Base-by-base conservation (phyloP, 64 coral and sea anemone species). In the Dendrophyllia cribrosa region DNA sequence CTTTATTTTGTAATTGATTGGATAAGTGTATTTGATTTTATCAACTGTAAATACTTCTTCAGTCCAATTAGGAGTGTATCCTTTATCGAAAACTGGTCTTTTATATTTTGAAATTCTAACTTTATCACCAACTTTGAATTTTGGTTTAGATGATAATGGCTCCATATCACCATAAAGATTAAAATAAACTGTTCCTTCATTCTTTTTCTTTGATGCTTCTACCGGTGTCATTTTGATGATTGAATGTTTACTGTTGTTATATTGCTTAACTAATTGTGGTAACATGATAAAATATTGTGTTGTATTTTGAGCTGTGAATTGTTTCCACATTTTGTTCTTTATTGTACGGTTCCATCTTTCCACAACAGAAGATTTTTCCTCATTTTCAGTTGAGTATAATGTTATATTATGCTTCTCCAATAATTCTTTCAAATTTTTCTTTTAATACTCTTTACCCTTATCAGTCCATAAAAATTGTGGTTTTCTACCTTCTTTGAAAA, bases 301-400 rank as follows among this genome's bases (percentile, higher is more conserved):
- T 25, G 77, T 75, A 59, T 56, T 62, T 67, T 90, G 74, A 61
- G 63, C 74, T 15, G 69, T 92, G 22, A 92, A 92, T 22, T 76
- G 26, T n/a, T 92, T 92, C 60, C 79, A 92, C 90, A 86, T 92
- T 75, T 73, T 56, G 6, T 16, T 12, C 58, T 93, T 87, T 0
- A 93, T 72, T 23, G 91, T 93, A 1, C 83, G 12, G 58, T 93
- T 93, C 61, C 74, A 93, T 65, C 91, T 79, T 79, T 87, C 91
- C 3, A 50, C 13, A 1, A 93, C 74, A 2, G 10, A n/a, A 0
- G 74, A 49, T n/a, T 92, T 92, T 10, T 72, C 79, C 34, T 92
- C 81, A 75, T 92, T 92, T 43, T 92, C 78, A 49, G 89, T 80
- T 10, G 88, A 64, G 9, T 77, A 59, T 4, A 79, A 25, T 15